phyloP scores from a whole-genome alignment of 2,113 vertebrate species.

The Laterallus jamaicensis region DNA sequence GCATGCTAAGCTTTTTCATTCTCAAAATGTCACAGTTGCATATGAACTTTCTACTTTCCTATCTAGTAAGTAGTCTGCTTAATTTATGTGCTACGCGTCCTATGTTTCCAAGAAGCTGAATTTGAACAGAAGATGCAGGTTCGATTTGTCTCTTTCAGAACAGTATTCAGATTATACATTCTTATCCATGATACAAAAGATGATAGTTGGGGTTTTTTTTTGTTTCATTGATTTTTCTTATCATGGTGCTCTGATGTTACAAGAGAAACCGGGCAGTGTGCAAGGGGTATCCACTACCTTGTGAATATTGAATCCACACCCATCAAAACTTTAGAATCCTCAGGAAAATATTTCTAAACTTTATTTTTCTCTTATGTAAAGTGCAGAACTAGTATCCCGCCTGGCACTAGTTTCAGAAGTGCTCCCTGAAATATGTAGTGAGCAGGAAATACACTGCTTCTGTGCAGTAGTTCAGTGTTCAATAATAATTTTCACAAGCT shows the following conservation, averaged over 20 bases:
- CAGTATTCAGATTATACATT: background rate
- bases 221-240: background rate
- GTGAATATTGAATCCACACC: accelerated
- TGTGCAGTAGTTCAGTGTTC: background rate
- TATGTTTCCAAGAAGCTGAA: background rate
- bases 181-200: background rate
- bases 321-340: background rate
- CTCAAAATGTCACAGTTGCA: slow-evolving; percentile 28
- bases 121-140: background rate
- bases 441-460: background rate
- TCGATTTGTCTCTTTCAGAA: background rate
- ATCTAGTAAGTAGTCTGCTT: background rate
- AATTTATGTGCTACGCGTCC: background rate
- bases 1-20: slow-evolving; percentile 20
- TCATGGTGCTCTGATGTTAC: background rate
- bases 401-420: background rate
- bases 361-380: background rate
- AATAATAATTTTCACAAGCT: background rate
- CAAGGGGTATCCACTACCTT: background rate
- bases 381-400: background rate
- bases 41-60: slow-evolving; percentile 22
- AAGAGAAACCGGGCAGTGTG: background rate
- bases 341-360: background rate
- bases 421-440: accelerated
- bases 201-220: no score